Conservation (phyloP, 1,140 invertebrate genomes). For the Micrasema longulum region DNA sequence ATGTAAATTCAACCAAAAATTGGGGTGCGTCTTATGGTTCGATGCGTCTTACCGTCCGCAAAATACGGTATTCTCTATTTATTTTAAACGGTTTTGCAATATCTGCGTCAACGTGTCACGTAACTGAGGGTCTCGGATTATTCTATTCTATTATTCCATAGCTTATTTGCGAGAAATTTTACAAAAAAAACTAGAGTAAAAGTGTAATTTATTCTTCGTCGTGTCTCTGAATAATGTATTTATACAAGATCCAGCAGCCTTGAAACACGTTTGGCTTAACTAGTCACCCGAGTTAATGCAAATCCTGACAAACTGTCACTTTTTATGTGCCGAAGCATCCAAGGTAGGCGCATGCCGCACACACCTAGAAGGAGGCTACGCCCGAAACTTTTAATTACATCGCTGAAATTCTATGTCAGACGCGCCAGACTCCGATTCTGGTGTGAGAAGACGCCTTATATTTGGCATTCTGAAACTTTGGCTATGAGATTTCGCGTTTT, state of each 20-base stretch:
- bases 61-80: too few species aligned
- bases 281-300: slow-evolving; percentile 48
- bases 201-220: slow-evolving; percentile 40
- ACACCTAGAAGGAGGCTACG: slow-evolving; percentile 22
- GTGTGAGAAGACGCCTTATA: slow-evolving; percentile 30
- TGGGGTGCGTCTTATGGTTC: too few species aligned
- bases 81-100: too few species aligned
- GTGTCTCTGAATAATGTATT: slow-evolving; percentile 42
- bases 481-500: slow-evolving; percentile 45
- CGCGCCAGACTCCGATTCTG: slow-evolving; percentile 11
- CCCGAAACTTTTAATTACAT: slow-evolving; percentile 53
- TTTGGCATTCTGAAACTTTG: slow-evolving; percentile 41
- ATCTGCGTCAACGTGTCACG: background rate
- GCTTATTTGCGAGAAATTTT: slow-evolving; percentile 13
- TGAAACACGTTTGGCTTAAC: slow-evolving; percentile 39
- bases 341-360: slow-evolving; percentile 32
- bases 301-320: slow-evolving; percentile 50
- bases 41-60: too few species aligned
- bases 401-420: slow-evolving; percentile 37
- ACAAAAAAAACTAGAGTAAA: slow-evolving; percentile 24
- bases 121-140: background rate
- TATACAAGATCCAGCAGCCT: slow-evolving; percentile 31
- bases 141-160: background rate
- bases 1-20: too few species aligned
- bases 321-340: slow-evolving; percentile 41